These are phyloP conservation scores for Anabas testudineus DNA, from an alignment of 2,797 vertebrate species.

Conservation along the genomic window DNA sequence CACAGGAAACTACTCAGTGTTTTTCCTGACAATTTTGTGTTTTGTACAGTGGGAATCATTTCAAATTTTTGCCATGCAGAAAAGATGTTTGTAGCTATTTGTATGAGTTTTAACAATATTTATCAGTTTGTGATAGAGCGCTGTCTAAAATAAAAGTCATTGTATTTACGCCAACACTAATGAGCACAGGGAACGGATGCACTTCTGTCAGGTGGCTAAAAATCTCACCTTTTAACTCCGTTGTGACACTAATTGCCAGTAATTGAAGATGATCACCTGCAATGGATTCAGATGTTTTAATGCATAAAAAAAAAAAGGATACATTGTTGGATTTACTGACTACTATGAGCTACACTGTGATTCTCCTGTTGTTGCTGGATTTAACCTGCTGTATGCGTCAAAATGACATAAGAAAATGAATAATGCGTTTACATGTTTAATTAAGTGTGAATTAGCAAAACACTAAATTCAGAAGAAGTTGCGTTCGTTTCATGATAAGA, in stretches of 20 bases:
- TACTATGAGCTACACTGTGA: slow-evolving; percentile 17
- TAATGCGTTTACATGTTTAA: slow-evolving; percentile 51
- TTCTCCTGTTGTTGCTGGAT: background rate
- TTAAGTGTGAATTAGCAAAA: slow-evolving; percentile 18
- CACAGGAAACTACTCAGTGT: slow-evolving; percentile 9
- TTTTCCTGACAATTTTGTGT: slow-evolving; percentile 6
- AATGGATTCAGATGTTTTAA: no score
- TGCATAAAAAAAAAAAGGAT: no score
- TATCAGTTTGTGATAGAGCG: slow-evolving; percentile 33
- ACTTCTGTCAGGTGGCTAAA: background rate
- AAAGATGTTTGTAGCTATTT: slow-evolving; percentile 19
- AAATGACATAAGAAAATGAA: background rate
- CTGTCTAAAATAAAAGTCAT: background rate
- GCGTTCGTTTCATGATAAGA: background rate
- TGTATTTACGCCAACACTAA: slow-evolving; percentile 7
- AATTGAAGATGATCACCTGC: background rate
- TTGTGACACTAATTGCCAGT: background rate
- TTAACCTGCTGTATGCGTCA: slow-evolving; percentile 11
- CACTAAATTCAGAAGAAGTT: slow-evolving; percentile 20
- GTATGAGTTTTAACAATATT: slow-evolving; percentile 14
- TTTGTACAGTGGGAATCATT: slow-evolving; percentile 39
- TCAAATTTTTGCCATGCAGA: slow-evolving; percentile 6
- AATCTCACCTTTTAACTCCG: background rate
- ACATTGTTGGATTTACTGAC: background rate
- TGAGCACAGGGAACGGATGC: slow-evolving; percentile 10